Percentiles rank a stretch among this genome's conserved stretches.
Conservation (phyloP, 2,797 vertebrate species). For the Myripristis murdjan region DNA sequence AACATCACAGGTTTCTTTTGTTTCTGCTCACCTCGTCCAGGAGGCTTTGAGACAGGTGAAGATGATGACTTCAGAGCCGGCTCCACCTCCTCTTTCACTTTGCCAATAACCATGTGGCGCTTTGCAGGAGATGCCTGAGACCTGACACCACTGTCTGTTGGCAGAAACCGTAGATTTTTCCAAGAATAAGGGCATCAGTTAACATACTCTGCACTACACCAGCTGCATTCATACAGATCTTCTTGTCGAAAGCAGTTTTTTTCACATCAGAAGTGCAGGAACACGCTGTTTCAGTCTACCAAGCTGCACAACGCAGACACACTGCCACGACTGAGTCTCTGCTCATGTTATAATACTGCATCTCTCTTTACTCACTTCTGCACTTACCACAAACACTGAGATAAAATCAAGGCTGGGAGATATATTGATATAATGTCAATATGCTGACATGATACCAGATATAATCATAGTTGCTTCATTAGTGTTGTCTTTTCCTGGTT, state of each 20-base stretch:
- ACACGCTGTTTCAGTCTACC: no score
- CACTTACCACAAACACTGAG: not conserved
- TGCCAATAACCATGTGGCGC: conserved; percentile 35
- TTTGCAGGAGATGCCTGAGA: conserved; percentile 54
- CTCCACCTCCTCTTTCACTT: conserved; percentile 26
- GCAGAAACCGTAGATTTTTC: conserved; percentile 12
- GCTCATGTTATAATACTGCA: not conserved
- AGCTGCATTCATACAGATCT: not conserved
- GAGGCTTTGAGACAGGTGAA: conserved; percentile 37
- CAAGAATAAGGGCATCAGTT: not conserved
- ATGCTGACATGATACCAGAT: no score
- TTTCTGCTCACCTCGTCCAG: conserved; percentile 65
- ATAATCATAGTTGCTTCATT: no score
- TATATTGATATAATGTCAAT: no score
- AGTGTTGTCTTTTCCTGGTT: no score
- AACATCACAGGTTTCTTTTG: not conserved
- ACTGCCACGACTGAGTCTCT: no score
- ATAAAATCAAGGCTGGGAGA: no score
- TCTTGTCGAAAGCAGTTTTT: not conserved
- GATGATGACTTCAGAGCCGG: not conserved
- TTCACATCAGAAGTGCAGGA: not conserved
- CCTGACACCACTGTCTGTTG: conserved; percentile 50
- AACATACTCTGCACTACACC: not conserved
- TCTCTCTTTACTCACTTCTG: not conserved
- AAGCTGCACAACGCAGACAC: no score